Percentiles rank a stretch among this genome's conserved stretches.
Conservation (phyloP, 1,140 invertebrate genomes). For the Alviniconcha marisindica region DNA sequence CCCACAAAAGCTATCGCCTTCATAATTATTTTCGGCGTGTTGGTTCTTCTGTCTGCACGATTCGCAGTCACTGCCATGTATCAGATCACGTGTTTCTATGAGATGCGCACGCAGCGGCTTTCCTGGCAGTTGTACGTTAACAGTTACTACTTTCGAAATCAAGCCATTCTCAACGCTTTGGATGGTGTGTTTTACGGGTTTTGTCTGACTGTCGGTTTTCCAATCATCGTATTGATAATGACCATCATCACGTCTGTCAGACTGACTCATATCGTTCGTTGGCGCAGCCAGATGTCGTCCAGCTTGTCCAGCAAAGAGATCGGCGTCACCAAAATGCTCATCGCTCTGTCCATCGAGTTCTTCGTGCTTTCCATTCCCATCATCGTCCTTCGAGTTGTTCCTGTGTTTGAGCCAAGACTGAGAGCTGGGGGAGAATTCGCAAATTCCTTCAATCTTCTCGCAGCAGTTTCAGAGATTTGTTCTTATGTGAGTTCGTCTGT, state of each 20-base stretch:
- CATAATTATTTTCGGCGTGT: background rate
- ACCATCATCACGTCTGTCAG: background rate
- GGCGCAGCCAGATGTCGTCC: background rate
- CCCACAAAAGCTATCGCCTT: background rate
- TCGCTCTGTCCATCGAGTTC: slow-evolving; percentile 2
- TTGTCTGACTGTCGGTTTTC: background rate
- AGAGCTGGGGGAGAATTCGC: background rate
- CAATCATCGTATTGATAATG: background rate
- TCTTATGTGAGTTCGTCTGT: background rate
- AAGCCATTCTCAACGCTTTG: background rate
- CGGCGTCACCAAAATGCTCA: background rate
- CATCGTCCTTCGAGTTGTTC: background rate
- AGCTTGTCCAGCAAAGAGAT: background rate
- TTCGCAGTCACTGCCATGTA: background rate
- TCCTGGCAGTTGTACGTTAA: background rate
- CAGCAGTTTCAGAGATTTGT: background rate
- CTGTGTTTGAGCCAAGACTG: background rate
- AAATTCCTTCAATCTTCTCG: background rate
- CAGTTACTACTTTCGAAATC: background rate
- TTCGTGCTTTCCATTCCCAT: background rate
- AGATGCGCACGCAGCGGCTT: background rate
- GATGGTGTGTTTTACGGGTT: background rate
- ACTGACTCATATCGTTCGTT: background rate
- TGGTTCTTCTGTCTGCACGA: background rate
- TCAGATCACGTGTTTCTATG: background rate